Conservation (phyloP, 2,888 invertebrate genomes). For the Dioctria rufipes region DNA sequence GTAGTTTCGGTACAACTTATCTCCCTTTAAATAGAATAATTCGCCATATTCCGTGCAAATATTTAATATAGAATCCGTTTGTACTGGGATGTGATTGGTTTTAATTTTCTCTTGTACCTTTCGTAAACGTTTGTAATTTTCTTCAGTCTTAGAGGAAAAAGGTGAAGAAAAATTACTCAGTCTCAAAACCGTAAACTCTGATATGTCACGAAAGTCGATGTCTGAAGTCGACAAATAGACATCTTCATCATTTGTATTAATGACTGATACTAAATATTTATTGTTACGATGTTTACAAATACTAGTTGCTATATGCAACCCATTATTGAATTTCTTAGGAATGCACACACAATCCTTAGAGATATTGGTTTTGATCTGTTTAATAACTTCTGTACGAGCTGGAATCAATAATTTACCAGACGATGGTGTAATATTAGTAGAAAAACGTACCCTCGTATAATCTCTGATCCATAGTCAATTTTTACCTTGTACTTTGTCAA, state of each 20-base stretch:
- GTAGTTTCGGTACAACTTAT: constrained; percentile 58
- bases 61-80: constrained; percentile 60
- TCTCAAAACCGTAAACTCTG: not conserved
- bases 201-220: not conserved
- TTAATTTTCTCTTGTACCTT: constrained; percentile 38
- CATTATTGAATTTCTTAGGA: not conserved
- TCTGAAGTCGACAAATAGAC: not conserved
- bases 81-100: constrained; percentile 59
- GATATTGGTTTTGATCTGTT: not conserved
- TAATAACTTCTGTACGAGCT: not conserved
- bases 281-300: not conserved
- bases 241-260: not conserved
- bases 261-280: not conserved
- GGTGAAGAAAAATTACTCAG: no score
- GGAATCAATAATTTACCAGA: not conserved
- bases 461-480: not conserved
- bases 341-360: constrained; percentile 4
- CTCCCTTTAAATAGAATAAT: constrained; percentile 61
- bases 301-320: not conserved
- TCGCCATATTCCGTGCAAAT: constrained; percentile 63
- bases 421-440: not conserved
- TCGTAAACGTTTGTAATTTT: not conserved
- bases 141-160: not conserved
- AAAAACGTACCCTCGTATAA: not conserved
- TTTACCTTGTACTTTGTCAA: not conserved